Conservation (phyloP, 2,113 vertebrate species). For the Notothenia rossii region DNA sequence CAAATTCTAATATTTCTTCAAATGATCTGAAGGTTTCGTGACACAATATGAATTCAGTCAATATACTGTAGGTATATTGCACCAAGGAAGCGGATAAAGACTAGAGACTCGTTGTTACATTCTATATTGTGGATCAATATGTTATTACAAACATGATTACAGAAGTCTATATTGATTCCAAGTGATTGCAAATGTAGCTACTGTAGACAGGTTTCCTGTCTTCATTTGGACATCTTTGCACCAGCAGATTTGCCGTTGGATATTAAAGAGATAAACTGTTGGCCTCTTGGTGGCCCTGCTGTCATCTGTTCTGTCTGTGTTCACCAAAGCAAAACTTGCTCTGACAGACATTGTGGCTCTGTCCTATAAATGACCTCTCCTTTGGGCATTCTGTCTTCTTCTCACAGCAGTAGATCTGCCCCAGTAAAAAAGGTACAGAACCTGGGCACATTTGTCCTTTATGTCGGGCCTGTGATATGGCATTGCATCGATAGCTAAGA, state of each 20-base stretch:
- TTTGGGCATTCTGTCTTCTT: conserved; percentile 47
- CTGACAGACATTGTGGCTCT: conserved; percentile 40
- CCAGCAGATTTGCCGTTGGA: neutral
- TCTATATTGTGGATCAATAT: conserved; percentile 22
- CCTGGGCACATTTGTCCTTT: neutral
- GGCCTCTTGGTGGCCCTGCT: conserved; percentile 13
- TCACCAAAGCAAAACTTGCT: conserved; percentile 42
- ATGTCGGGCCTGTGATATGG: neutral
- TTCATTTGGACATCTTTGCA: conserved; percentile 11
- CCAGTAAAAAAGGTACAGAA: conserved; percentile 28
- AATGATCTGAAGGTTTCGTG: neutral
- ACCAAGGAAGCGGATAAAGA: conserved; percentile 1
- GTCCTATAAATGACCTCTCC: conserved; percentile 67
- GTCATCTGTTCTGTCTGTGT: conserved; percentile 9
- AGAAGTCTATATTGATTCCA: neutral
- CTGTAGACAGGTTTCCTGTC: neutral
- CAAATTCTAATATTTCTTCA: neutral
- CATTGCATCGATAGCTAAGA: neutral
- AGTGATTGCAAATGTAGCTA: neutral
- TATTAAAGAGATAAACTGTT: conserved; percentile 27
- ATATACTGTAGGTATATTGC: neutral
- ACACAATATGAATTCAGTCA: neutral
- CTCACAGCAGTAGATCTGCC: conserved; percentile 41
- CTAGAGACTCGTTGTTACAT: neutral
- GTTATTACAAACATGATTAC: conserved; percentile 20